A percentile compares a stretch with the other conserved stretches of the same genome.
Conservation (phyloP, 2,888 invertebrate species). For the Melieria crassipennis region DNA sequence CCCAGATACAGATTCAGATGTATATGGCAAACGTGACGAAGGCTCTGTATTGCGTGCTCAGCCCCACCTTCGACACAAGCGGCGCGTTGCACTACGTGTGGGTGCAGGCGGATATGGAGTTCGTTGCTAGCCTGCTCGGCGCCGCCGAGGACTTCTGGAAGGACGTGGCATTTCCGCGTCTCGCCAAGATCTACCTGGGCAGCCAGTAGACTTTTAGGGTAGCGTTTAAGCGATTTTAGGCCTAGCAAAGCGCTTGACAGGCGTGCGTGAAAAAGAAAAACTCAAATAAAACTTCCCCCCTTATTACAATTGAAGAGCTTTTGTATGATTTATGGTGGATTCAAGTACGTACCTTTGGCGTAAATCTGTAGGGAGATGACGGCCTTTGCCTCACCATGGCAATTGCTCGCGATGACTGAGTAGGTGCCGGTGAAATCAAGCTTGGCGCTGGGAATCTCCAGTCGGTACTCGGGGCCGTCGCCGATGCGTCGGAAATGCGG, state of each 20-base stretch:
- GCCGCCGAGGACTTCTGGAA: slow-evolving; percentile 64
- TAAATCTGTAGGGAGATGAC: slow-evolving; percentile 88
- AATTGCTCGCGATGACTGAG: slow-evolving; percentile 83
- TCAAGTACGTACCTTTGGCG: slow-evolving; percentile 74
- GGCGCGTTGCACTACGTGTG: slow-evolving; percentile 65
- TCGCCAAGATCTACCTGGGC: slow-evolving; percentile 57
- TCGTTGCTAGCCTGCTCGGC: slow-evolving; percentile 57
- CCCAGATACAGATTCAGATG: slow-evolving; percentile 65
- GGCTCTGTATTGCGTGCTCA: slow-evolving; percentile 63
- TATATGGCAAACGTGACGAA: slow-evolving; percentile 64
- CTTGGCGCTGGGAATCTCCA: slow-evolving; percentile 87
- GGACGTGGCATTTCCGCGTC: slow-evolving; percentile 59
- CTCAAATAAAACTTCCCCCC: slow-evolving; percentile 12
- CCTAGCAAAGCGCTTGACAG: slow-evolving; percentile 16
- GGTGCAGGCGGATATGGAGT: slow-evolving; percentile 64
- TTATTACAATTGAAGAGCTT: not conserved
- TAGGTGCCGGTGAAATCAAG: slow-evolving; percentile 89
- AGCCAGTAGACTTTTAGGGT: slow-evolving; percentile 34
- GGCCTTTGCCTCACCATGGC: slow-evolving; percentile 85
- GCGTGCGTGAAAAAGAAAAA: not conserved
- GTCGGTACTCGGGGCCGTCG: slow-evolving; percentile 81
- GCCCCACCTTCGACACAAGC: slow-evolving; percentile 63
- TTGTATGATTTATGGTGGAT: slow-evolving; percentile 9
- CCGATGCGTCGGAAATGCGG: slow-evolving; percentile 79
- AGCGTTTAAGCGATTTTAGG: slow-evolving; percentile 29